Conservation (phyloP, 2,888 invertebrate genomes). For the Ecliptopera silaceata region DNA sequence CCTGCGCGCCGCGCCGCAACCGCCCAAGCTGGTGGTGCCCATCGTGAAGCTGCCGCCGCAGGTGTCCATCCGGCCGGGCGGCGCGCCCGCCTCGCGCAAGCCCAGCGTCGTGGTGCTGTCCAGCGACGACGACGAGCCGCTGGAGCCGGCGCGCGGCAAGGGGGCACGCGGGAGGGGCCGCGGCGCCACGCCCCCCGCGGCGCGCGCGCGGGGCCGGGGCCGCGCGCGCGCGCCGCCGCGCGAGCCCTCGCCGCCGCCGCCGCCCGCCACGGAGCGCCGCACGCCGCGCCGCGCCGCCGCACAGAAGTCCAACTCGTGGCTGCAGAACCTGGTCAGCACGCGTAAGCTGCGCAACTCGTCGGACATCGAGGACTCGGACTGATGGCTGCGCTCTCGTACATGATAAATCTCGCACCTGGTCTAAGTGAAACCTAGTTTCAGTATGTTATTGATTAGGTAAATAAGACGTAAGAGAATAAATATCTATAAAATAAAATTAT, state of each 20-base stretch:
- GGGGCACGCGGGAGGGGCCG: conserved; percentile 36
- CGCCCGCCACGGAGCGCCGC: conserved; percentile 57
- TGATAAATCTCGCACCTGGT: not conserved
- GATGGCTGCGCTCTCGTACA: conserved; percentile 33
- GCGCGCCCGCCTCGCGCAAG: conserved; percentile 38
- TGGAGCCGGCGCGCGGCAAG: conserved; percentile 36
- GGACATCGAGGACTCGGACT: conserved; percentile 67
- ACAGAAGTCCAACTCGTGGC: conserved; percentile 61
- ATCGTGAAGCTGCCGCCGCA: conserved; percentile 46
- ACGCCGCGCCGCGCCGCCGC: conserved; percentile 70
- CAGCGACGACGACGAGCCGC: conserved; percentile 60
- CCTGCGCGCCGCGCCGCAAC: conserved; percentile 39
- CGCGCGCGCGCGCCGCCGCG: conserved; percentile 49
- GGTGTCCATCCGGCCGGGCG: conserved; percentile 34
- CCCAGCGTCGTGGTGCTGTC: conserved; percentile 56
- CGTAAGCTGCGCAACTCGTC: conserved; percentile 57
- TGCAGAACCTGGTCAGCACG: conserved; percentile 54
- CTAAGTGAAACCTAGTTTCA: no score
- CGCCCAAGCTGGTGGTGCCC: conserved; percentile 41
- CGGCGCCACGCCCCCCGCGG: conserved; percentile 40
- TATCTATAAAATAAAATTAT: not conserved
- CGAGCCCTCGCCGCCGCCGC: conserved; percentile 41
- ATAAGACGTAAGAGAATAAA: not conserved
- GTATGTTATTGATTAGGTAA: not conserved
- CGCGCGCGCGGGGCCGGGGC: conserved; percentile 42